Percentiles rank a stretch among this genome's conserved stretches.
Evolutionary conservation across 2,797 vertebrate species (phyloP).

Genomic region (Chrysocyon brachyurus): DNA sequence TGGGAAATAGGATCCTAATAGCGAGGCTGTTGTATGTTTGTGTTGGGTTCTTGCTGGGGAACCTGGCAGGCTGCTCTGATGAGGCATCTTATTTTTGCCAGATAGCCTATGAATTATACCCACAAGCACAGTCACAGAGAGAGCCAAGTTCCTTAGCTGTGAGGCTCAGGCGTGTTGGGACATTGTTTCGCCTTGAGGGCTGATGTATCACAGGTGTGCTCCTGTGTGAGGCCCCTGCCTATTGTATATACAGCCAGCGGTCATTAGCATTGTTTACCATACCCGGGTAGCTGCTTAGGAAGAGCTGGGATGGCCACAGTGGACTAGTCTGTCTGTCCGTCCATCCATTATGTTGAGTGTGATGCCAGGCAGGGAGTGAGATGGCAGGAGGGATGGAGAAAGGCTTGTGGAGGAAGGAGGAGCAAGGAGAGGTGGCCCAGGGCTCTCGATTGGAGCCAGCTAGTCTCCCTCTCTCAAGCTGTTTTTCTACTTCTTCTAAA

Average conservation of each 20-base stretch:
- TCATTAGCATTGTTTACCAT: neutral
- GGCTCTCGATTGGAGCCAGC: neutral
- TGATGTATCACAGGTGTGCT: neutral
- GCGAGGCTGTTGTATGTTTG: neutral
- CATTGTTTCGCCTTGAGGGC: neutral
- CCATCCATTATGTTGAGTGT: too few species aligned
- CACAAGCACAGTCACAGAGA: neutral
- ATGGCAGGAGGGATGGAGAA: too few species aligned
- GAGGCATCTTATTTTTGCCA: neutral
- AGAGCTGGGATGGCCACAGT: neutral
- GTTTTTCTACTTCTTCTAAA: neutral
- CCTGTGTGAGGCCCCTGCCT: neutral
- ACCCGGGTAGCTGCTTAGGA: neutral
- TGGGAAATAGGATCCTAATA: conserved; percentile 37
- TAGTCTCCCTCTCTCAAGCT: neutral
- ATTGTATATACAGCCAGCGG: neutral
- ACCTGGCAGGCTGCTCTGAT: neutral
- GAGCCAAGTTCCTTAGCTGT: neutral
- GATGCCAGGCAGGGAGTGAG: neutral
- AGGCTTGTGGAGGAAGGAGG: too few species aligned
- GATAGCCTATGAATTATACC: neutral
- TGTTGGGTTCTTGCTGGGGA: neutral
- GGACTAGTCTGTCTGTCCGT: neutral
- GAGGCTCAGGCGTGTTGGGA: neutral
- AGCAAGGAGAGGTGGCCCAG: neutral